A percentile compares a stretch with the other conserved stretches of the same genome.
These are phyloP conservation scores for Sander lucioperca DNA, from an alignment of 2,113 vertebrate genomes.

Conservation along the genomic window DNA sequence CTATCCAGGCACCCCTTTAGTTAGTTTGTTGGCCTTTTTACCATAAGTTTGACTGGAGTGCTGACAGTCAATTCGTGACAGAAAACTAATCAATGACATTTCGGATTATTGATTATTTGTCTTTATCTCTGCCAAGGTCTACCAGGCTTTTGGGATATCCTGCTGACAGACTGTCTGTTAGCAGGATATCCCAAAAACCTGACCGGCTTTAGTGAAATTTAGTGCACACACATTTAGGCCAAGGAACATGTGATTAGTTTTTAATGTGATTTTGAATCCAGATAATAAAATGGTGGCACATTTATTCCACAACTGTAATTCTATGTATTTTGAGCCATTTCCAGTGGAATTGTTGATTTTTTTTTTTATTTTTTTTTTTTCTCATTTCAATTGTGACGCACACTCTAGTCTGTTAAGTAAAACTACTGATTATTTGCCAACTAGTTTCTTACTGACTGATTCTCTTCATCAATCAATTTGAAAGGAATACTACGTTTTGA, in stretches of 20 bases:
- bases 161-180: too few species aligned
- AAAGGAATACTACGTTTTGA: neutral
- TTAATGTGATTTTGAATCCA: neutral
- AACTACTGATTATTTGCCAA: neutral
- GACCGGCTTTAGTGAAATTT: neutral
- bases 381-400: too few species aligned
- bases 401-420: too few species aligned
- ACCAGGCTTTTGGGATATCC: neutral
- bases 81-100: neutral
- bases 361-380: neutral
- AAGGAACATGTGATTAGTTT: neutral
- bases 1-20: too few species aligned
- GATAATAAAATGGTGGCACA: neutral
- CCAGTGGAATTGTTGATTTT: too few species aligned
- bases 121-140: neutral
- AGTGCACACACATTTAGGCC: neutral
- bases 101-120: neutral
- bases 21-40: neutral
- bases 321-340: neutral
- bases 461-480: neutral
- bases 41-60: neutral
- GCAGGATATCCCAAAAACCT: neutral
- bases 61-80: neutral
- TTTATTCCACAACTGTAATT: neutral
- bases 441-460: too few species aligned